Conservation (phyloP, 2,113 vertebrate genomes). For the Phaetusa simplex region DNA sequence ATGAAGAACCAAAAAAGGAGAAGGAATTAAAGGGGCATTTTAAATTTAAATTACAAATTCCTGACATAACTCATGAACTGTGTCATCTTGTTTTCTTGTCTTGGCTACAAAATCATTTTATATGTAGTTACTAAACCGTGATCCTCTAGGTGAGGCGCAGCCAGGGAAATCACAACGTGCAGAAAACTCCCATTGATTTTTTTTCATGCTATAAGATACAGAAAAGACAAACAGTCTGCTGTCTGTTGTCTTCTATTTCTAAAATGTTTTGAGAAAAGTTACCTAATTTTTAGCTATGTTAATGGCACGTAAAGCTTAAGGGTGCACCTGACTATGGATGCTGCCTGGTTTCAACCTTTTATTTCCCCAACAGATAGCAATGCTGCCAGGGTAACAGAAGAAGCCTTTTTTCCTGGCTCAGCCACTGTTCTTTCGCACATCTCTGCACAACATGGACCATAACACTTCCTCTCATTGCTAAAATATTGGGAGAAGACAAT, state of each 20-base stretch:
- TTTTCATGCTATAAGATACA: neutral
- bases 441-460: neutral
- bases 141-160: neutral
- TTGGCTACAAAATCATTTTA: neutral
- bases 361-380: neutral
- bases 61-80: neutral
- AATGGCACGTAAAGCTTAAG: neutral
- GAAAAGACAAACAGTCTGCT: neutral
- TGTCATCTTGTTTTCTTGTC: neutral
- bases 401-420: neutral
- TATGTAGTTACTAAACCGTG: neutral
- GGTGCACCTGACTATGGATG: too few species aligned
- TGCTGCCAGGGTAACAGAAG: neutral
- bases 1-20: neutral
- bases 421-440: neutral
- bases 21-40: neutral
- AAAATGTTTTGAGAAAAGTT: neutral
- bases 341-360: neutral
- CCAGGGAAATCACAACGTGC: neutral
- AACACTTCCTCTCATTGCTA: neutral
- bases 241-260: neutral
- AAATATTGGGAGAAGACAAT: neutral
- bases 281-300: neutral
- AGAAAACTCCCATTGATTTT: neutral
- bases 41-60: neutral